Conservation (phyloP, 2,888 invertebrate species). For the Charanyca ferruginea region DNA sequence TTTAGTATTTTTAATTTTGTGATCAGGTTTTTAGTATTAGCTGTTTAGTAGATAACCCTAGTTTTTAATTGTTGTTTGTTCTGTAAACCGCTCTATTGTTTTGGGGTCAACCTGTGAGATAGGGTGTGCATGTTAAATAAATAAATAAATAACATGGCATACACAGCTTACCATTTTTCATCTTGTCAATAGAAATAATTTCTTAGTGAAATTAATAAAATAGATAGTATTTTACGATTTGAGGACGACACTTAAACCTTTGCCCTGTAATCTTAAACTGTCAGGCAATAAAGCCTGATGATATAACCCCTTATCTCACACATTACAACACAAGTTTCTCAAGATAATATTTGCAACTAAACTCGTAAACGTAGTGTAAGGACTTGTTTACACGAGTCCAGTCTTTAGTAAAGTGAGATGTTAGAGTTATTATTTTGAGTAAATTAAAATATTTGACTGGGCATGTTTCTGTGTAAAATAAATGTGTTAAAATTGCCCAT, state of each 20-base stretch:
- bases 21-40: too few relatives aligned
- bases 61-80: too few relatives aligned
- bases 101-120: too few relatives aligned
- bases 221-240: slow-evolving; percentile 18
- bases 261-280: slow-evolving; percentile 20
- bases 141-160: too few relatives aligned
- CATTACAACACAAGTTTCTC: slow-evolving; percentile 27
- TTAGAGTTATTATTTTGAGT: neutral
- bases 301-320: slow-evolving; percentile 28
- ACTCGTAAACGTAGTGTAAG: slow-evolving; percentile 15
- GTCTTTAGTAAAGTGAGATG: neutral
- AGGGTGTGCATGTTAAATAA: too few relatives aligned
- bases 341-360: slow-evolving; percentile 19
- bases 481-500: too few relatives aligned
- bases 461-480: too few relatives aligned
- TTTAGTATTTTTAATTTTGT: too few relatives aligned
- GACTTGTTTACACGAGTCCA: neutral
- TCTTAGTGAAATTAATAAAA: slow-evolving; percentile 24
- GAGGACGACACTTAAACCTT: slow-evolving; percentile 23
- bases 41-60: too few relatives aligned
- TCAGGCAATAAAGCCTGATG: slow-evolving; percentile 17
- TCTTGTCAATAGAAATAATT: neutral
- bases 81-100: too few relatives aligned
- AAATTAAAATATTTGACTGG: too few relatives aligned
- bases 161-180: slow-evolving; percentile 1